Base-by-base conservation (phyloP, 2,888 invertebrate genomes). In the Eupithecia subfuscata region DNA sequence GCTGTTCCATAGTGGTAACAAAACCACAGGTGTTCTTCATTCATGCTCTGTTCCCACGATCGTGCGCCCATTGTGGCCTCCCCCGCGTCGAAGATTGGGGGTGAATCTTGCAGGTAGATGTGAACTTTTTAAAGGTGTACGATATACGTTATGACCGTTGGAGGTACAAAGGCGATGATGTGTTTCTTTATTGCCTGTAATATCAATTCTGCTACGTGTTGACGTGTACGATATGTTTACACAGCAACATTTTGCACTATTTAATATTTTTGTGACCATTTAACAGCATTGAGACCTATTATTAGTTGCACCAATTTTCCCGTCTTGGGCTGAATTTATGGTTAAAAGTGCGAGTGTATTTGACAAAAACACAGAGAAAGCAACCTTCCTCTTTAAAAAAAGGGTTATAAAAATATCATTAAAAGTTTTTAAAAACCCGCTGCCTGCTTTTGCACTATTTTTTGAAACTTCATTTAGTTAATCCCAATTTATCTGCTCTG, bases 11-110 rank as follows among this genome's bases (percentile, higher is more conserved):
- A 74, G 30, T 76, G 70, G 45, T 25, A 64, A 68, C 43, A 71
- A 69, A 65, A 81, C 79, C 89, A 92, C 94, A 94, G 93, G 93
- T 94, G 94, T 76, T 83, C 85, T 88, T 88, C 90, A 92, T 88
- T 83, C 84, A 86, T 74, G 52, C 74, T 71, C 37, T 77, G 84
- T 93, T 94, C 94, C 92, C 94, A 94, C 94, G 94, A 25, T 80
- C 88, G 43, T 88, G 83, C 82, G 79, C 85, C 82, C 79, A 89
- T 91, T 91, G 89, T 89, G 84, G 75, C 48, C 85, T 89, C 92
- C 92, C 90, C 87, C 87, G 88, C 86, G 86, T 87, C 87, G 85
- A 91, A 60, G 89, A 87, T 91, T 89, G 90, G 86, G 93, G 93
- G 90, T 92, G 91, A 91, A 87, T 83, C 84, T 88, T 84, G 87